These are phyloP conservation scores for Mesitornis unicolor DNA, from an alignment of 2,113 vertebrate genomes.

Conservation along the genomic window DNA sequence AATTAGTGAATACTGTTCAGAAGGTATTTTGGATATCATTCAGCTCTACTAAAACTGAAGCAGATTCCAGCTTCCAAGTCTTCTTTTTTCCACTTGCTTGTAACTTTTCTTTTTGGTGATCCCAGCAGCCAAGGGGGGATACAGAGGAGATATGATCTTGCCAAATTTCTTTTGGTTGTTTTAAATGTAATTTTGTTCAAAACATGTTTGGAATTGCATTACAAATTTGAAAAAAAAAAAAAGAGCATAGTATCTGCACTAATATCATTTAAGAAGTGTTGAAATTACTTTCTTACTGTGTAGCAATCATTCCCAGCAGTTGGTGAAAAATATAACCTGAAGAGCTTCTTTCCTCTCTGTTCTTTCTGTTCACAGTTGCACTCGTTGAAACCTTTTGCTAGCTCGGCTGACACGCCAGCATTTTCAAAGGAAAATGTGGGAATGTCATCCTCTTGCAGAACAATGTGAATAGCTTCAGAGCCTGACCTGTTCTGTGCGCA, in stretches of 20 bases:
- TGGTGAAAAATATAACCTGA: conserved; percentile 3
- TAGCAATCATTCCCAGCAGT: conserved; percentile 1
- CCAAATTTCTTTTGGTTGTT: conserved; percentile 56
- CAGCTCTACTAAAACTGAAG: background rate
- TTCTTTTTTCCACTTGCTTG: conserved; percentile 7
- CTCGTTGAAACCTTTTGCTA: conserved; percentile 12
- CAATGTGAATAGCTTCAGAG: background rate
- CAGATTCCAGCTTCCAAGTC: conserved; percentile 6
- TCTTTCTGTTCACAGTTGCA: background rate
- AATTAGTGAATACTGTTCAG: background rate
- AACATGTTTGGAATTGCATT: conserved; percentile 28
- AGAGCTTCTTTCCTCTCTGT: background rate
- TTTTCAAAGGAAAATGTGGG: conserved; percentile 2
- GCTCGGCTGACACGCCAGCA: background rate
- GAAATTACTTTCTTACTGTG: conserved; percentile 35
- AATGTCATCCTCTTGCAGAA: background rate
- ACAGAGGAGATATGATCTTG: conserved; percentile 5
- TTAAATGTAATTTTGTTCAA: conserved; percentile 49
- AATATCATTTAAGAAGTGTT: conserved; percentile 17
- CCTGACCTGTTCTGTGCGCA: background rate
- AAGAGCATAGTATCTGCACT: background rate
- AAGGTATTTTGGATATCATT: background rate
- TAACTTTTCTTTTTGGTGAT: conserved; percentile 33
- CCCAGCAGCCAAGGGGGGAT: background rate
- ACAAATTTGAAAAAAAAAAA: background rate